Evolutionary conservation across 2,888 invertebrate genomes (phyloP).

Genomic region (Phlogophora meticulosa): DNA sequence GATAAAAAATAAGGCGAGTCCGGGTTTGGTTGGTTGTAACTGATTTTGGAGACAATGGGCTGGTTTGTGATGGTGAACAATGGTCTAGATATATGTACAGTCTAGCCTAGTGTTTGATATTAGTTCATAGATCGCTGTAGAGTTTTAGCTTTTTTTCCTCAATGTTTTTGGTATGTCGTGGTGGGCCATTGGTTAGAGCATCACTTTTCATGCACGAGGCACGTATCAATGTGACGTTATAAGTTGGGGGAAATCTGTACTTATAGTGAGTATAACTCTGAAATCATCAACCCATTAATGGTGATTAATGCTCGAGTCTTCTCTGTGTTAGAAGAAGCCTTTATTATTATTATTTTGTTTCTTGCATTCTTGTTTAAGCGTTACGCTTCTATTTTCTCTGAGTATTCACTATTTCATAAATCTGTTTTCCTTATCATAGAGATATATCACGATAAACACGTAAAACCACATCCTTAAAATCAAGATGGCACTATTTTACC

Average conservation of each 20-base stretch:
- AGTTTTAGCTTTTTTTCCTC: no score
- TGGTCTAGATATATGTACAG: slow-evolving; percentile 2
- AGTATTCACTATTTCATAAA: neutral
- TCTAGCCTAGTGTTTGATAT: slow-evolving; percentile 4
- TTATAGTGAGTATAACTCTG: no score
- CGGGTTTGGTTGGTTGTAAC: slow-evolving; percentile 11
- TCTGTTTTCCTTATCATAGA: neutral
- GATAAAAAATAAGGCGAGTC: slow-evolving; percentile 49
- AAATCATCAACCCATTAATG: no score
- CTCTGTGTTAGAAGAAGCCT: no score
- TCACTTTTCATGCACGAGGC: no score
- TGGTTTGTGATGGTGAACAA: slow-evolving; percentile 1
- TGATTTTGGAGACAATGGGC: slow-evolving; percentile 39
- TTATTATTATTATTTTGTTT: neutral
- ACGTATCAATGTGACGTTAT: no score
- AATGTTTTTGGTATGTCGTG: neutral
- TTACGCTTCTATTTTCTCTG: neutral
- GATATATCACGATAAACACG: slow-evolving; percentile 14
- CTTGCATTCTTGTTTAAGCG: neutral
- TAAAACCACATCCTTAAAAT: slow-evolving; percentile 4
- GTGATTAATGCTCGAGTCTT: no score
- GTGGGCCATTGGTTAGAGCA: no score
- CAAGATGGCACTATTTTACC: slow-evolving; percentile 24
- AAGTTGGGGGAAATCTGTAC: no score
- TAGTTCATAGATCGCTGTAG: neutral